Base-by-base conservation (phyloP, 1,140 invertebrate genomes). In the Camponotus floridanus region DNA sequence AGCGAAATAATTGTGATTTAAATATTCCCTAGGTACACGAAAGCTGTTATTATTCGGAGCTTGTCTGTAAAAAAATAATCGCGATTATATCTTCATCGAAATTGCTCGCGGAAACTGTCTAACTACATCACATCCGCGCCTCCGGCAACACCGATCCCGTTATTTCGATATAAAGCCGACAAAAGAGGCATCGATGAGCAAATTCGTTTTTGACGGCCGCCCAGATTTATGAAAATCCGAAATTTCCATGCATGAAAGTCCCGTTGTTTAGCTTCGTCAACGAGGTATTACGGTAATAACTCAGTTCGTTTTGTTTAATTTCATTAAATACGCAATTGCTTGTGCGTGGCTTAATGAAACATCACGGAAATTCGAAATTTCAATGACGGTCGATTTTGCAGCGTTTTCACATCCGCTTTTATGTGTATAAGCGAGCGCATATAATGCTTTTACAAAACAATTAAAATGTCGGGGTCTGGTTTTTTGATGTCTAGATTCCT, bases 251-350 rank as follows among this genome's bases (percentile, higher is more conserved):
- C 18, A 18, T 15, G 15, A 26, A 2, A 36, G 39, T 21, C 21
- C n/a, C 18, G 21, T 26, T 45, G 31, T 81, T 73, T 81, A 59
- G 68, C 55, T 33, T 71, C 48, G 15, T 81, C 48, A 15, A 21
- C 78, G 26, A 48, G 51, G 59, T 81, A 81, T 81, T 45, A 81
- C 79, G 55, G 39, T 48, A 70, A 81, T 73, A 81, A 73, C 39
- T 36, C 51, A 51, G 26, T 71, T 59, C 78, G 51, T 45, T 59
- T 81, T 73, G 67, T 55, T 73, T 61, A 81, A 81, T 81, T 81
- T 81, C 51, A 73, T 81, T 61, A 59, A 57, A 71, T 51, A 39
- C 9, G 21, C 45, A 33, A 80, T 21, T 80, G 45, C 13, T 39
- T 55, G 45, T 68, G 21, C 48, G 18, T 9, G n/a, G 31, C 31